Conservation (phyloP, 2,888 invertebrate genomes). For the Aquatica leii region DNA sequence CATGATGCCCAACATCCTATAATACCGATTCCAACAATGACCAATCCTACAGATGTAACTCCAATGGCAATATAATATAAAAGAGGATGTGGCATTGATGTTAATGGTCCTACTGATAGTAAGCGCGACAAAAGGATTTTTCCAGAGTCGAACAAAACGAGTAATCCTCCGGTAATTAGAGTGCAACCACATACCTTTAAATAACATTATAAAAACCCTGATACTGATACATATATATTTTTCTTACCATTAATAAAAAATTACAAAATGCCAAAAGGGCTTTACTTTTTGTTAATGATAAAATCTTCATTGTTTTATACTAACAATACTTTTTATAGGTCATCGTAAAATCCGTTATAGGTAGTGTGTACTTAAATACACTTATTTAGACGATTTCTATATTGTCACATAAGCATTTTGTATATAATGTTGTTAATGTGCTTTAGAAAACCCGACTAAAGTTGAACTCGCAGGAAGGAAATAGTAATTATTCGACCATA, state of each 20-base stretch:
- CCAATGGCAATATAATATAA: slow-evolving; percentile 80
- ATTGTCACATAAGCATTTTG: too few relatives aligned
- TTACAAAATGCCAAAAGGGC: slow-evolving; percentile 73
- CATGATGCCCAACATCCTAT: slow-evolving; percentile 86
- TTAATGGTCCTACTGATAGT: slow-evolving; percentile 69
- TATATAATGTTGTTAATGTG: slow-evolving; percentile 33
- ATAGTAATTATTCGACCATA: slow-evolving; percentile 60
- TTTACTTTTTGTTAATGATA: slow-evolving; percentile 66
- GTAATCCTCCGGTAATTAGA: slow-evolving; percentile 75
- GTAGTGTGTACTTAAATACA: neutral
- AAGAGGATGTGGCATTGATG: slow-evolving; percentile 73
- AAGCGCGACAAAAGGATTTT: slow-evolving; percentile 77
- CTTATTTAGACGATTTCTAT: too few relatives aligned
- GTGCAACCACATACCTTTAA: slow-evolving; percentile 76
- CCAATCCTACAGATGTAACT: slow-evolving; percentile 73
- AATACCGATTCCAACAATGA: slow-evolving; percentile 73
- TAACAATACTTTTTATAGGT: neutral
- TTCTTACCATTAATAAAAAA: slow-evolving; percentile 71
- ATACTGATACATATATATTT: neutral
- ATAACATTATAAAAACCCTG: slow-evolving; percentile 4
- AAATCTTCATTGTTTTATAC: slow-evolving; percentile 45
- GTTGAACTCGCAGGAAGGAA: slow-evolving; percentile 59
- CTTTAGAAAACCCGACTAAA: slow-evolving; percentile 39
- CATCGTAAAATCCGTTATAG: neutral
- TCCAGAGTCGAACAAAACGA: slow-evolving; percentile 75